Evolutionary conservation across 2,113 vertebrate species (phyloP).

Genomic region (Myrmecophaga tridactyla): DNA sequence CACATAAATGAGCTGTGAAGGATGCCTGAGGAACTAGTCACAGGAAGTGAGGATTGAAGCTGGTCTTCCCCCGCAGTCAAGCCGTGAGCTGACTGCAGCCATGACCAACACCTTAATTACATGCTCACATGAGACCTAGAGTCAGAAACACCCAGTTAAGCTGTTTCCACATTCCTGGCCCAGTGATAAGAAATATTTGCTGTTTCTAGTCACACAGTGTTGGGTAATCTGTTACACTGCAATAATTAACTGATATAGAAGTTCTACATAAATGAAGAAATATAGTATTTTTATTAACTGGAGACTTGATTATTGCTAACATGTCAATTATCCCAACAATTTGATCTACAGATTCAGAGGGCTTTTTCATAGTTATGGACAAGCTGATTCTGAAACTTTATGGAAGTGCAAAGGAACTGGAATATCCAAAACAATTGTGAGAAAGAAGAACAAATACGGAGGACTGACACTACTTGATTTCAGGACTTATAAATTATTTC

Average conservation of each 20-base stretch:
- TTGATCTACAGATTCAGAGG: background rate
- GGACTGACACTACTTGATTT: background rate
- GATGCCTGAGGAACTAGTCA: background rate
- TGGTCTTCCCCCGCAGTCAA: background rate
- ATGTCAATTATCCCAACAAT: background rate
- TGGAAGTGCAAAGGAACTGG: conserved; percentile 2
- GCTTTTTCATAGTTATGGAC: conserved; percentile 9
- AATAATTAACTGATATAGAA: background rate
- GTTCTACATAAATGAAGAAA: background rate
- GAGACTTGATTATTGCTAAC: background rate
- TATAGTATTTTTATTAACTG: background rate
- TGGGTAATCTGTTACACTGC: background rate
- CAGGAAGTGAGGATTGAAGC: background rate
- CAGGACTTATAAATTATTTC: background rate
- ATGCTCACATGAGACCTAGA: background rate
- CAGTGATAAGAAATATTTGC: background rate
- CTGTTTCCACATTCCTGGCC: background rate
- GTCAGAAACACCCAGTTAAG: background rate
- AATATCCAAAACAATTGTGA: background rate
- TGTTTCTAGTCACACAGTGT: background rate
- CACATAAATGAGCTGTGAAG: background rate
- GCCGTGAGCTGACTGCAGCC: background rate
- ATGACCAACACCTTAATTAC: background rate
- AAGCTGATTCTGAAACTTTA: conserved; percentile 19
- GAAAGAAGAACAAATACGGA: background rate